Base-by-base conservation (phyloP, 2,888 invertebrate species). In the Halocaridina rubra region DNA sequence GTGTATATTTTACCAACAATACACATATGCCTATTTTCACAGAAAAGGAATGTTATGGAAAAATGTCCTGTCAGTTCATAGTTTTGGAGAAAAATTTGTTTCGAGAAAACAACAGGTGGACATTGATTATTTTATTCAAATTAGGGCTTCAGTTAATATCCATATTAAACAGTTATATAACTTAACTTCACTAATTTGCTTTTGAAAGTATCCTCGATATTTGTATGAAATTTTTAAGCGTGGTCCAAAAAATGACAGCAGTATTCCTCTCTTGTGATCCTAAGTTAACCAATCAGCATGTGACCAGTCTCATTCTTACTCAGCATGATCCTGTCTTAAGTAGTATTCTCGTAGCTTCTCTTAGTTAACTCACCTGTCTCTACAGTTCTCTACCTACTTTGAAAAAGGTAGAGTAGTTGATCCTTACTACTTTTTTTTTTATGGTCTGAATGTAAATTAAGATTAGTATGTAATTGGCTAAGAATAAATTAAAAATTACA, bases 11-110 rank as follows among this genome's bases (percentile, higher is more conserved):
- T n/a, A n/a, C n/a, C n/a, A n/a, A n/a, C n/a, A n/a, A n/a, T n/a
- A n/a, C n/a, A n/a, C n/a, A n/a, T n/a, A n/a, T n/a, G n/a, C n/a
- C n/a, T n/a, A n/a, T n/a, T n/a, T n/a, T n/a, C n/a, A n/a, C n/a
- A n/a, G n/a, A n/a, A n/a, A n/a, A n/a, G n/a, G n/a, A n/a, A n/a
- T n/a, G 77, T 72, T 46, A 53, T 78, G 72, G 78, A 84, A 84
- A 84, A 84, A 84, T 84, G 82, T 84, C 82, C 82, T 84, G 72
- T 84, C 82, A 84, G 82, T 84, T 76, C 53, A 72, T 61, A 72
- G 59, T 39, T 69, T 72, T 59, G n/a, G 19, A 76, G 53, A 19
- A 19, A 53, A 53, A 16, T 19, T 53, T 53, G 53, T 53, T 53
- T n/a, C 4, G 3, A 53, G 53, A 53, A 69, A 59, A 69, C 72